Percentiles rank a stretch among this genome's conserved stretches.
These are phyloP conservation scores for Acanthaster planci DNA, from an alignment of 35 echinoderm and acorn worm species.

Conservation along the genomic window DNA sequence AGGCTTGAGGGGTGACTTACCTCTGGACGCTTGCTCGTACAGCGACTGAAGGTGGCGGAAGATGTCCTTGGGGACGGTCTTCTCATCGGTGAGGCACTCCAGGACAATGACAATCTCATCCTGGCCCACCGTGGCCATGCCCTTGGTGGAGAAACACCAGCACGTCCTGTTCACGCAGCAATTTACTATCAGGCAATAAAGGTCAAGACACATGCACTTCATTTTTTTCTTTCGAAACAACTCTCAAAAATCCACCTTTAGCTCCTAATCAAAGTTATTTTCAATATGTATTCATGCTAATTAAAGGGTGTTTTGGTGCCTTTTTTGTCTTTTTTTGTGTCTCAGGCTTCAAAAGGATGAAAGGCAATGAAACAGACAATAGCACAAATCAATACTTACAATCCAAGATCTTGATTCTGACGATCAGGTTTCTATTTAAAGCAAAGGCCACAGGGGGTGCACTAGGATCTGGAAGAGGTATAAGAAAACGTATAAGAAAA, in stretches of 20 bases:
- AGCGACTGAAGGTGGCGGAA: slow-evolving; percentile 81
- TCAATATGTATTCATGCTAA: background rate
- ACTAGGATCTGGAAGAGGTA: slow-evolving; percentile 61
- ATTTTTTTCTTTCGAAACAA: background rate
- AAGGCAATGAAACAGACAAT: too few species aligned
- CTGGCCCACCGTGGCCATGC: slow-evolving; percentile 87
- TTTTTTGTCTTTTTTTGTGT: too few species aligned
- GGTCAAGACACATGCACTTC: background rate
- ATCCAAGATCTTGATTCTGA: slow-evolving; percentile 80
- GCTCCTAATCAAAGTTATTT: background rate
- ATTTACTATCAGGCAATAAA: slow-evolving; percentile 59
- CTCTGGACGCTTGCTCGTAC: slow-evolving; percentile 82
- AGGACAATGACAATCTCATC: slow-evolving; percentile 93
- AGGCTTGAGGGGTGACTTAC: slow-evolving; percentile 18
- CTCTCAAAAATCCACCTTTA: background rate
- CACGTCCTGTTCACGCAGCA: slow-evolving; percentile 96
- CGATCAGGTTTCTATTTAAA: slow-evolving; percentile 80
- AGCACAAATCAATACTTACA: slow-evolving; percentile 91
- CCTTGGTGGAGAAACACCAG: slow-evolving; percentile 98
- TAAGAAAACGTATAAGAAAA: slow-evolving; percentile 27
- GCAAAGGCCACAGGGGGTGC: slow-evolving; percentile 81
- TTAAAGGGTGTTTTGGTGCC: too few species aligned
- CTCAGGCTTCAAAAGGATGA: too few species aligned
- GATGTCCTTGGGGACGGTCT: slow-evolving; percentile 81
- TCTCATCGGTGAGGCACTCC: slow-evolving; percentile 89